Evolutionary conservation across 2,113 vertebrate species (phyloP).

Genomic region (Narcine bancroftii): DNA sequence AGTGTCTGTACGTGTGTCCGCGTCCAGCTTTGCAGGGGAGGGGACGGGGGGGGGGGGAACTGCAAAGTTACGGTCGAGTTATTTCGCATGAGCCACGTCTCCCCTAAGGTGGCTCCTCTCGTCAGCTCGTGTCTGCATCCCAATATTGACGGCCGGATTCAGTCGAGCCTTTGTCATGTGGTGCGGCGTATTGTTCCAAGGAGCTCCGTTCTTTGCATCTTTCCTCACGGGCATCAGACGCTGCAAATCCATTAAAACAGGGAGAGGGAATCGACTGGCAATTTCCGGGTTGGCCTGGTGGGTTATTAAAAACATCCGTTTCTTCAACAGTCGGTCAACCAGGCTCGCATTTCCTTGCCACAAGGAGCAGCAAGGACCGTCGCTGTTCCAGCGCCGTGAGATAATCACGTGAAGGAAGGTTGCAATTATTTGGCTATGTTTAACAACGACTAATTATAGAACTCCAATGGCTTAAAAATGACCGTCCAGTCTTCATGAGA

Average conservation of each 20-base stretch:
- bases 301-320: constrained; percentile 25
- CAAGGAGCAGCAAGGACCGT: not conserved
- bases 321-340: not conserved
- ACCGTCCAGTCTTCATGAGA: constrained; percentile 4
- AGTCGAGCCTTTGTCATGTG: not conserved
- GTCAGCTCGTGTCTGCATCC: not conserved
- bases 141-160: not conserved
- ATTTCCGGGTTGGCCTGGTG: constrained; percentile 11
- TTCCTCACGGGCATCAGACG: not conserved
- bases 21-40: not conserved
- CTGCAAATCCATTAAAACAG: not conserved
- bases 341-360: not conserved
- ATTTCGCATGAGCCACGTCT: no score
- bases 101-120: no score
- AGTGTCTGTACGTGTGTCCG: not conserved
- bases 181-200: not conserved
- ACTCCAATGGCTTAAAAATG: not conserved
- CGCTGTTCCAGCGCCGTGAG: not conserved
- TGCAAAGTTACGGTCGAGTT: no score
- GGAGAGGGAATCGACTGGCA: not conserved
- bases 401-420: not conserved
- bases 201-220: not conserved
- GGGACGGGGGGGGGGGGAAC: no score
- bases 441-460: not conserved
- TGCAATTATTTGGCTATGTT: not conserved